phyloP scores from a whole-genome alignment of 2,888 invertebrate genomes.

The Spodoptera picta region DNA sequence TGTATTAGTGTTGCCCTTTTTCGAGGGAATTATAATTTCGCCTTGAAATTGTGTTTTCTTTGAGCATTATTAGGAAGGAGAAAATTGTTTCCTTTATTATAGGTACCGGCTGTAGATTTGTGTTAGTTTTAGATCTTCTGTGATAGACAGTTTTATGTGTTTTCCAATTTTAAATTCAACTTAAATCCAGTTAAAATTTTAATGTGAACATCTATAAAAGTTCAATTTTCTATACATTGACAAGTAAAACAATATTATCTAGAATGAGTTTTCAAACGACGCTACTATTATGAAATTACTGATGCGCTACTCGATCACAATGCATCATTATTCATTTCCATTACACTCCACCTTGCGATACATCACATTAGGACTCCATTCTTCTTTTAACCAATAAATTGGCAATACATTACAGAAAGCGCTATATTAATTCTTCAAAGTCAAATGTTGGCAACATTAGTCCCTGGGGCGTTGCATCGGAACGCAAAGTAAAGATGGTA shows the following conservation, averaged over 20 bases:
- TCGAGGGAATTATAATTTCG: conserved; percentile 40
- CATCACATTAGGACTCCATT: conserved; percentile 24
- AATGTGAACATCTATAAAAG: too few species aligned
- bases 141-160: too few species aligned
- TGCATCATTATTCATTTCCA: conserved; percentile 29
- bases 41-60: conserved; percentile 23
- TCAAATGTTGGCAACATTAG: conserved; percentile 44
- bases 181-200: too few species aligned
- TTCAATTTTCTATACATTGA: too few species aligned
- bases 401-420: conserved; percentile 41
- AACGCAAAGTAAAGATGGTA: conserved; percentile 47
- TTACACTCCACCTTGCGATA: conserved; percentile 15
- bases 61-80: not conserved
- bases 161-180: too few species aligned
- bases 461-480: conserved; percentile 51
- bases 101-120: too few species aligned
- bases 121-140: too few species aligned
- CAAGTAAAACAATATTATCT: too few species aligned
- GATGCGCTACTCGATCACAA: not conserved
- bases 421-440: conserved; percentile 46
- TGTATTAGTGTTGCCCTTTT: conserved; percentile 57
- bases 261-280: too few species aligned
- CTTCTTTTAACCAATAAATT: conserved; percentile 25
- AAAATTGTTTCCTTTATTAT: not conserved
- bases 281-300: not conserved